A percentile compares a stretch with the other conserved stretches of the same genome.
Evolutionary conservation across 2,113 vertebrate genomes (phyloP).

Genomic region (Xenopus laevis): DNA sequence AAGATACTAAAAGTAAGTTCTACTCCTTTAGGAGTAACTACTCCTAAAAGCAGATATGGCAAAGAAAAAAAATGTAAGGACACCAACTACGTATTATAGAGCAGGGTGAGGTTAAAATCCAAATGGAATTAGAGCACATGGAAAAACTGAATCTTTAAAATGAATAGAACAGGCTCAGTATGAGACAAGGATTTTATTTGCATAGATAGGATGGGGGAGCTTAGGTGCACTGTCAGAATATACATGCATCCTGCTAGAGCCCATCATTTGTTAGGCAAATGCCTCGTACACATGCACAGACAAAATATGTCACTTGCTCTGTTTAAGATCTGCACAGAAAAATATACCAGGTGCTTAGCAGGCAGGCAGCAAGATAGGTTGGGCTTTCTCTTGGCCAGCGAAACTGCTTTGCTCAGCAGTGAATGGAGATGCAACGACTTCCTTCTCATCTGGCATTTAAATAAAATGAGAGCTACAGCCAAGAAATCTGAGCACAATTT

Average conservation of each 20-base stretch:
- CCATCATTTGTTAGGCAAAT: constrained; percentile 58
- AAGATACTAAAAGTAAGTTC: too few relatives aligned
- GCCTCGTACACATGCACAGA: constrained; percentile 23
- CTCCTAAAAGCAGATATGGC: too few relatives aligned
- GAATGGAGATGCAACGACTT: constrained; percentile 36
- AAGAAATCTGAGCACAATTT: constrained; percentile 43
- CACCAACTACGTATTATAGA: too few relatives aligned
- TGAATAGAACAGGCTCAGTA: neutral
- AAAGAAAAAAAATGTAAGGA: too few relatives aligned
- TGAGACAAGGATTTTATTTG: neutral
- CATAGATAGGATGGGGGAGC: neutral
- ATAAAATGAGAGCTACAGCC: constrained; percentile 11
- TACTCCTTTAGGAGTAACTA: too few relatives aligned
- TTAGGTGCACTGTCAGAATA: constrained; percentile 16
- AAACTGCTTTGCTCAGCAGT: constrained; percentile 48
- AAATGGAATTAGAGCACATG: neutral
- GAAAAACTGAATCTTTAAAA: neutral
- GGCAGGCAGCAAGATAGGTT: constrained; percentile 50
- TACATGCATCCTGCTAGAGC: neutral
- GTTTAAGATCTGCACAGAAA: constrained; percentile 46
- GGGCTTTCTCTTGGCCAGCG: constrained; percentile 3
- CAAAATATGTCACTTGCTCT: neutral
- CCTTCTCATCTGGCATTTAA: constrained; percentile 37
- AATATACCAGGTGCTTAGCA: constrained; percentile 28
- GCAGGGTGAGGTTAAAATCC: too few relatives aligned